These are phyloP conservation scores for Unio delphinus DNA, from an alignment of 2,888 invertebrate species.

Conservation along the genomic window DNA sequence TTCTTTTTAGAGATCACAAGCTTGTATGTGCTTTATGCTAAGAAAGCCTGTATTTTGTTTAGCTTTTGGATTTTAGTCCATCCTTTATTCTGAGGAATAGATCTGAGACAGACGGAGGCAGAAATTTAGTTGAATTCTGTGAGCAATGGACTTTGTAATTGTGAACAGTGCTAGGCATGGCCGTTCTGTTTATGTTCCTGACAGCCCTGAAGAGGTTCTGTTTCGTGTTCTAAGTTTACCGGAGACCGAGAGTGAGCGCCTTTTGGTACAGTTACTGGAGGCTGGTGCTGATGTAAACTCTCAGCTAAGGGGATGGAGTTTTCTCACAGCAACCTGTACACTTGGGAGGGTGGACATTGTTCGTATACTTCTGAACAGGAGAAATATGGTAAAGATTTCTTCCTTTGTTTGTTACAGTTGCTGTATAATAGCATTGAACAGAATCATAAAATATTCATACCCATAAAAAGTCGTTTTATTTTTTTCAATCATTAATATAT, in stretches of 20 bases:
- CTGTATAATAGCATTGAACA: background rate
- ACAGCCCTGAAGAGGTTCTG: constrained; percentile 26
- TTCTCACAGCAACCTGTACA: constrained; percentile 43
- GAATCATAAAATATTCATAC: too few species aligned
- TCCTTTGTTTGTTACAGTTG: too few species aligned
- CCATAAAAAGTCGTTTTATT: too few species aligned
- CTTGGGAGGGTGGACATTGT: constrained; percentile 40
- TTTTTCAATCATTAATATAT: too few species aligned
- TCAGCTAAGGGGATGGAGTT: constrained; percentile 37
- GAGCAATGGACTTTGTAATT: constrained; percentile 20
- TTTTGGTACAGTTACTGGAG: constrained; percentile 25
- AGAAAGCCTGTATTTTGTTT: too few species aligned
- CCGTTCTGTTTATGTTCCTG: constrained; percentile 10
- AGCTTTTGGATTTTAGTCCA: too few species aligned
- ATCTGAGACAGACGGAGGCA: too few species aligned
- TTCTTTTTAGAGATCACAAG: too few species aligned
- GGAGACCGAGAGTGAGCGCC: constrained; percentile 17
- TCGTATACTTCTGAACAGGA: constrained; percentile 7
- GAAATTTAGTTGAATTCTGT: too few species aligned
- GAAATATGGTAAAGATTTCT: constrained; percentile 7
- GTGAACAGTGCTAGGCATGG: constrained; percentile 14
- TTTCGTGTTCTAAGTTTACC: constrained; percentile 26
- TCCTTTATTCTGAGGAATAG: too few species aligned
- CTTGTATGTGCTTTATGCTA: too few species aligned
- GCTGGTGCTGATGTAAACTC: constrained; percentile 31